A percentile compares a stretch with the other conserved stretches of the same genome.
phyloP scores from a whole-genome alignment of 2,888 invertebrate species.

The Acrobasis suavella region DNA sequence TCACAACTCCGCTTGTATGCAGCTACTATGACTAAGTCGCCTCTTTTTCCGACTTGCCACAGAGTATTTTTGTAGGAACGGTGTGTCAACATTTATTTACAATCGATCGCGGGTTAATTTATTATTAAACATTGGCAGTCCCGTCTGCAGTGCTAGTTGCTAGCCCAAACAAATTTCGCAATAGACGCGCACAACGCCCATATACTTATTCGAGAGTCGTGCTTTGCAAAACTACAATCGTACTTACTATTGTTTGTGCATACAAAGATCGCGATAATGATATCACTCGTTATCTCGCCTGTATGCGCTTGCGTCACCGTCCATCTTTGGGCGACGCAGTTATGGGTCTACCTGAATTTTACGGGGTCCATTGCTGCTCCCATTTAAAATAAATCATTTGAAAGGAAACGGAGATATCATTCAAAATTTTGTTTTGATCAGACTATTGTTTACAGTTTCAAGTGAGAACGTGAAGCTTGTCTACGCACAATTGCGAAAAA shows the following conservation, averaged over 20 bases:
- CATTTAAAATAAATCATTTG: no score
- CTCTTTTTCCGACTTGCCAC: conserved; percentile 30
- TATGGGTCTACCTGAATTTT: no score
- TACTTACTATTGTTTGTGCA: conserved; percentile 14
- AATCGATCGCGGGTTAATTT: conserved; percentile 3
- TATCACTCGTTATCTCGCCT: conserved; percentile 15
- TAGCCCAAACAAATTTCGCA: conserved; percentile 18
- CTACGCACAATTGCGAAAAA: no score
- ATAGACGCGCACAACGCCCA: not conserved
- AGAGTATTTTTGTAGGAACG: conserved; percentile 8
- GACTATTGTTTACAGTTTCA: no score
- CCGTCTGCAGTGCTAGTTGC: conserved; percentile 14
- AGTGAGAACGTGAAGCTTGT: no score
- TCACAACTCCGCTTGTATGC: no score
- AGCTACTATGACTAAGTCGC: conserved; percentile 53
- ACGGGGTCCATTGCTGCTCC: no score
- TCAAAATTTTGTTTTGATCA: no score
- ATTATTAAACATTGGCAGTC: conserved; percentile 20
- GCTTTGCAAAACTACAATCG: conserved; percentile 9
- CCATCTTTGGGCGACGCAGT: not conserved
- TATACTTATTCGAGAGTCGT: conserved; percentile 6
- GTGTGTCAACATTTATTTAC: conserved; percentile 16
- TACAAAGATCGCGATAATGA: conserved; percentile 14
- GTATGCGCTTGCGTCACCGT: conserved; percentile 8
- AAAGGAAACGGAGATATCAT: no score